Evolutionary conservation across 2,888 invertebrate species (phyloP).

Genomic region (Himalopsyche anomala): DNA sequence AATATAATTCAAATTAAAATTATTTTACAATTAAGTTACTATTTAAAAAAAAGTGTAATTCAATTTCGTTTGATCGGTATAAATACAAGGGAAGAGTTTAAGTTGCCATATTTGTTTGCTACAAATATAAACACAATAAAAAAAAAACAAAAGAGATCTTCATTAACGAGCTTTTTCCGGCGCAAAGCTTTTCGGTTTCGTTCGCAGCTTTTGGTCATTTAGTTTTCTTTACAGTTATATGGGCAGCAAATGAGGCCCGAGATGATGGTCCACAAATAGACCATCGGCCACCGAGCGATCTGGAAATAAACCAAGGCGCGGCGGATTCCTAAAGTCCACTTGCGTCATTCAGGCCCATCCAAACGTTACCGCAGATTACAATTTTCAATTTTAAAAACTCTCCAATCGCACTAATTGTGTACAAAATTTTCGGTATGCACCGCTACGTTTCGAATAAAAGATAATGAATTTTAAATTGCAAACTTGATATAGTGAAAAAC

Average conservation of each 20-base stretch:
- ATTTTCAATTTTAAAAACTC: slow-evolving; percentile 19
- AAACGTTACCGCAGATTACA: not conserved
- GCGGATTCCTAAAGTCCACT: slow-evolving; percentile 59
- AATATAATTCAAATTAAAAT: no score
- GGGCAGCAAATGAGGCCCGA: slow-evolving; percentile 53
- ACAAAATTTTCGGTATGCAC: no score
- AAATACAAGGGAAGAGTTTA: no score
- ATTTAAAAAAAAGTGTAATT: no score
- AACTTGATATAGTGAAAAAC: no score
- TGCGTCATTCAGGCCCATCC: slow-evolving; percentile 54
- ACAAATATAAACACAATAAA: no score
- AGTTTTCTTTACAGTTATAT: slow-evolving; percentile 47
- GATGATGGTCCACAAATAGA: slow-evolving; percentile 57
- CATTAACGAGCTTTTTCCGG: slow-evolving; percentile 37
- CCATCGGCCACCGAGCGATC: slow-evolving; percentile 52
- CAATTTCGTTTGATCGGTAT: no score
- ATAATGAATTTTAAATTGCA: no score
- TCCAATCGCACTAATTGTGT: not conserved
- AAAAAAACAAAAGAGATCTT: not conserved
- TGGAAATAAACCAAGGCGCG: slow-evolving; percentile 63
- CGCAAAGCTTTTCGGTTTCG: not conserved
- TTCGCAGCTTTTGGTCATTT: slow-evolving; percentile 28
- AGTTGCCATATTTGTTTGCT: no score
- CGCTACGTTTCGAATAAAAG: no score
- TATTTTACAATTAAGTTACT: no score